A percentile compares a stretch with the other conserved stretches of the same genome.
phyloP scores from a whole-genome alignment of 2,797 vertebrate genomes.

The Australoheros facetus region DNA sequence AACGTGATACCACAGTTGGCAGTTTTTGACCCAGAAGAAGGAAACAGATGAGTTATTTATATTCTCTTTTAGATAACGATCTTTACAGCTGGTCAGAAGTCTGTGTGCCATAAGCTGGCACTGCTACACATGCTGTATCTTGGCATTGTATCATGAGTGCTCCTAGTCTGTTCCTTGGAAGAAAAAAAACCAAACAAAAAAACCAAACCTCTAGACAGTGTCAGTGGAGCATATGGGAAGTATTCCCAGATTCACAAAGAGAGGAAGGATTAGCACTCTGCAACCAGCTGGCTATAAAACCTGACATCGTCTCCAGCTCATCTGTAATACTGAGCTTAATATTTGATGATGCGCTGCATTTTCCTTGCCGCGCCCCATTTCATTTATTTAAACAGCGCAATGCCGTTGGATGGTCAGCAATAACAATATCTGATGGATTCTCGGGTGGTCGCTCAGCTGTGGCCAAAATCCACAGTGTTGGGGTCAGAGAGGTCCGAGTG shows the following conservation, averaged over 20 bases:
- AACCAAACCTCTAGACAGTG: slow-evolving; percentile 17
- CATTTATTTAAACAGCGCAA: slow-evolving; percentile 51
- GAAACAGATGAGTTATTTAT: neutral
- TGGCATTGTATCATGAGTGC: slow-evolving; percentile 32
- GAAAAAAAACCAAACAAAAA: neutral
- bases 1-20: too few species aligned
- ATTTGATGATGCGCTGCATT: slow-evolving; percentile 66
- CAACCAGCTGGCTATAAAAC: slow-evolving; percentile 52
- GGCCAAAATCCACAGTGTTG: slow-evolving; percentile 5
- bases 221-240: slow-evolving; percentile 48
- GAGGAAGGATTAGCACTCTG: slow-evolving; percentile 32
- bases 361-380: slow-evolving; percentile 52
- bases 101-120: slow-evolving; percentile 13
- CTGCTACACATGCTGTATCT: slow-evolving; percentile 13
- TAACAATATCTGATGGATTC: slow-evolving; percentile 58
- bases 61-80: slow-evolving; percentile 19
- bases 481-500: neutral
- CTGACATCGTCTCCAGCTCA: slow-evolving; percentile 59
- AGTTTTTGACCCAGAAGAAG: neutral
- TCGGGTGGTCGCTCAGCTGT: slow-evolving; percentile 37
- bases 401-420: slow-evolving; percentile 36
- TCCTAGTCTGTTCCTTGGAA: neutral
- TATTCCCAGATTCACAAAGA: slow-evolving; percentile 57
- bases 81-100: slow-evolving; percentile 16
- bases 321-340: slow-evolving; percentile 54